A percentile compares a stretch with the other conserved stretches of the same genome.
Conservation (phyloP, 2,888 invertebrate genomes). For the Brassicogethes aeneus region DNA sequence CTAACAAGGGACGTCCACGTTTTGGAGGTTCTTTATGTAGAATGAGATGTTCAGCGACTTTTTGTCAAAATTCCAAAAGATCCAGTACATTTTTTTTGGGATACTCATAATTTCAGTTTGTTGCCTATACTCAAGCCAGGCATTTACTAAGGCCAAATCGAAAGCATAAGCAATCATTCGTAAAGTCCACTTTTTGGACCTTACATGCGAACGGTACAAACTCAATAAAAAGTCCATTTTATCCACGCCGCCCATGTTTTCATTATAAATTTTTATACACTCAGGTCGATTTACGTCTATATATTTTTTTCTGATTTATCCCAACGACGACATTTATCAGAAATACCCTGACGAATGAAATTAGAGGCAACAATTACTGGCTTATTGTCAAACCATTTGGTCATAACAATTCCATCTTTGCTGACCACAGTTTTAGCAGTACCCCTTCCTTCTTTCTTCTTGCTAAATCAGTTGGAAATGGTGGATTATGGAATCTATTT, state of each 20-base stretch:
- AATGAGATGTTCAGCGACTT: slow-evolving; percentile 5
- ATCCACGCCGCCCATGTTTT: slow-evolving; percentile 22
- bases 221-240: slow-evolving; percentile 15
- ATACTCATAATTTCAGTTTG: neutral
- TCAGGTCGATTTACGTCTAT: slow-evolving; percentile 18
- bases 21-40: neutral
- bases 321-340: too few relatives aligned
- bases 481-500: too few relatives aligned
- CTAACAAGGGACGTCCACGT: slow-evolving; percentile 5
- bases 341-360: too few relatives aligned
- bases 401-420: slow-evolving; percentile 12
- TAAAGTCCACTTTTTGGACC: slow-evolving; percentile 16
- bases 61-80: slow-evolving; percentile 3
- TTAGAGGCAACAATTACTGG: too few relatives aligned
- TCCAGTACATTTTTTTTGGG: slow-evolving; percentile 3
- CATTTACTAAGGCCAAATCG: slow-evolving; percentile 6
- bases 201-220: slow-evolving; percentile 15
- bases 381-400: slow-evolving; percentile 19
- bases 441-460: too few relatives aligned
- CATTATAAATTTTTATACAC: slow-evolving; percentile 17
- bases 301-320: slow-evolving; percentile 13
- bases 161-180: slow-evolving; percentile 14
- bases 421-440: too few relatives aligned
- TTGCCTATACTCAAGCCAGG: slow-evolving; percentile 4
- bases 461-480: too few relatives aligned